Evolutionary conservation across 1,140 invertebrate species (phyloP).

Genomic region (Lucilia sericata): DNA sequence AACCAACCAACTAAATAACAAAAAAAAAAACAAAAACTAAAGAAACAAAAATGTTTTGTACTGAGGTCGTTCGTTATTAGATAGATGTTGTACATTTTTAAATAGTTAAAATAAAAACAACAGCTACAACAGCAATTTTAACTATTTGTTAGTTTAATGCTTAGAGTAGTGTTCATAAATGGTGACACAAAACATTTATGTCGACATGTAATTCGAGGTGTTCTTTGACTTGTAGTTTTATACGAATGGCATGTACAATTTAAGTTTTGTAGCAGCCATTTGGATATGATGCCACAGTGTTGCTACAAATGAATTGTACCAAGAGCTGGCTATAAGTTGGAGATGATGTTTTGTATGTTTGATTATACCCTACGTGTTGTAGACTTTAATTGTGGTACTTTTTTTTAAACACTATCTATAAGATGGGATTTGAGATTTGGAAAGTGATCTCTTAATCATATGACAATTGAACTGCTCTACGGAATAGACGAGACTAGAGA

Average conservation of each 20-base stretch:
- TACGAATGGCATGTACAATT: background rate
- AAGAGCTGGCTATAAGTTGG: too few relatives aligned
- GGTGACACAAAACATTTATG: conserved; percentile 47
- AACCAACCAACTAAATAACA: too few relatives aligned
- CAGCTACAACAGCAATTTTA: background rate
- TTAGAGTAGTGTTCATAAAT: conserved; percentile 43
- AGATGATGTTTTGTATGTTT: too few relatives aligned
- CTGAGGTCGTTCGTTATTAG: conserved; percentile 1
- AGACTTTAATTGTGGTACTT: too few relatives aligned
- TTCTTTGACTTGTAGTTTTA: conserved; percentile 22
- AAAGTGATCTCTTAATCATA: too few relatives aligned
- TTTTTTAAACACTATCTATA: too few relatives aligned
- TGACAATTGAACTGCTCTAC: too few relatives aligned
- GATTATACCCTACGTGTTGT: too few relatives aligned
- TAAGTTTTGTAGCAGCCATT: conserved; percentile 3
- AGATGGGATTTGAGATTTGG: too few relatives aligned
- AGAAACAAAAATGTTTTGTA: background rate
- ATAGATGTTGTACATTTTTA: background rate
- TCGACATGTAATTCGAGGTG: conserved; percentile 44
- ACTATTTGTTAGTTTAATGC: conserved; percentile 30
- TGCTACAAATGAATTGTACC: background rate
- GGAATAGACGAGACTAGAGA: too few relatives aligned
- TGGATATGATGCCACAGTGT: background rate
- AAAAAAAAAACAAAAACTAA: too few relatives aligned
- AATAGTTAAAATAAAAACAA: conserved; percentile 26